Conservation (phyloP, 2,888 invertebrate species). For the Perithous albicinctus region DNA sequence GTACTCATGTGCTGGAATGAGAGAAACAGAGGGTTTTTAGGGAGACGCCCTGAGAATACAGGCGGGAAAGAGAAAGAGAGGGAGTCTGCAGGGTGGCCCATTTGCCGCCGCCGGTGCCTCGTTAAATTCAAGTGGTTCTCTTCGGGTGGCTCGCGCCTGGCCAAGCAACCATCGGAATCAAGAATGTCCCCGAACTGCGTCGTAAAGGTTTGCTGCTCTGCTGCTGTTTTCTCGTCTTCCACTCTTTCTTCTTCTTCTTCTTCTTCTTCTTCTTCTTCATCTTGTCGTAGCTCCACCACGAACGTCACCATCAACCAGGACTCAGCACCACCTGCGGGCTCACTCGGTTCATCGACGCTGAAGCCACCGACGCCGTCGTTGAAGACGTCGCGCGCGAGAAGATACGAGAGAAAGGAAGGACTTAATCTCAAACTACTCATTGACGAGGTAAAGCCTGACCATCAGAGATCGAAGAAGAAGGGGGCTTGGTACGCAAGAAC, state of each 20-base stretch:
- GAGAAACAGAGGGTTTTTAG: slow-evolving; percentile 46
- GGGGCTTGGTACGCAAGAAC: background rate
- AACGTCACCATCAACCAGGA: slow-evolving; percentile 52
- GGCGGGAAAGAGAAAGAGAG: slow-evolving; percentile 43
- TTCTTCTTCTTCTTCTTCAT: slow-evolving; percentile 41
- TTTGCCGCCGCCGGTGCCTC: slow-evolving; percentile 76
- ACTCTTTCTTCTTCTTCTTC: slow-evolving; percentile 36
- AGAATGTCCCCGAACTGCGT: slow-evolving; percentile 81
- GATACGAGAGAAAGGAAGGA: slow-evolving; percentile 66
- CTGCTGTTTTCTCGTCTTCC: slow-evolving; percentile 52
- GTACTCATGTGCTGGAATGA: slow-evolving; percentile 12
- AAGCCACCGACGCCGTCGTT: slow-evolving; percentile 7
- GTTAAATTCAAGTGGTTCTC: slow-evolving; percentile 81
- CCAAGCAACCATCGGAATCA: slow-evolving; percentile 77
- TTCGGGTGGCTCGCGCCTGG: slow-evolving; percentile 73
- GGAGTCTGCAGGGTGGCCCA: slow-evolving; percentile 76
- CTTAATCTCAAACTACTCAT: slow-evolving; percentile 74
- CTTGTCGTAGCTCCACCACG: slow-evolving; percentile 52
- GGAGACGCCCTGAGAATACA: slow-evolving; percentile 44
- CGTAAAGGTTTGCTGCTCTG: slow-evolving; percentile 75
- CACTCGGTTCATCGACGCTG: slow-evolving; percentile 62
- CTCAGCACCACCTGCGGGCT: slow-evolving; percentile 56
- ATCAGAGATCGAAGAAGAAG: slow-evolving; percentile 43
- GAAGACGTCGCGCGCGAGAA: slow-evolving; percentile 56
- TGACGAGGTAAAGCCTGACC: slow-evolving; percentile 59